Conservation (phyloP, 2,797 vertebrate genomes). For the Harpagifer antarcticus region DNA sequence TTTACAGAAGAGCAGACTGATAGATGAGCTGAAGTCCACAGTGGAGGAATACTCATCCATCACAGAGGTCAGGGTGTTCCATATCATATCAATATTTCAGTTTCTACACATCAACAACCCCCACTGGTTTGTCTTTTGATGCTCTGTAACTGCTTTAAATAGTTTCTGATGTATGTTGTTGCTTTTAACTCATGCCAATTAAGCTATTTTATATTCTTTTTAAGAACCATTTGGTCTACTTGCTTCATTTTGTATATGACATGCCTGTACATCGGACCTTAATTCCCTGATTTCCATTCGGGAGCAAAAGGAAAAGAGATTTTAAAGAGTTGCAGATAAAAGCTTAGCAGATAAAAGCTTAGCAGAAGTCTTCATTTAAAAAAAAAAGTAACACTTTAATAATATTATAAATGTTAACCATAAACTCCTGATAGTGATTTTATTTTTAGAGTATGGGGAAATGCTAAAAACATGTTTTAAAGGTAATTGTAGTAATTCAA, state of each 20-base stretch:
- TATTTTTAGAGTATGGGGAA: neutral
- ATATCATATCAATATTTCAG: neutral
- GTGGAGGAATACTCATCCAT: slow-evolving; percentile 88
- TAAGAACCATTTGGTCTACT: neutral
- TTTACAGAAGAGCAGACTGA: slow-evolving; percentile 86
- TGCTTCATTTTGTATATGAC: neutral
- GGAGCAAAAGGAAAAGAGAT: neutral
- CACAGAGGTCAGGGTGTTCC: slow-evolving; percentile 86
- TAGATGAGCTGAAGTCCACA: slow-evolving; percentile 87
- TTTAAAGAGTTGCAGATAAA: neutral
- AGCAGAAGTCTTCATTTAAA: neutral
- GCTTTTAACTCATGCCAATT: neutral
- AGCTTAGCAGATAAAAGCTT: neutral
- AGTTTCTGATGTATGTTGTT: neutral
- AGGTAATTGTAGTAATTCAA: neutral
- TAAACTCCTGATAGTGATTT: neutral
- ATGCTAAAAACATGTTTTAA: neutral
- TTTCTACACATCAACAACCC: neutral
- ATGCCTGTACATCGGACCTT: neutral
- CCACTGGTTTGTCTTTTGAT: neutral
- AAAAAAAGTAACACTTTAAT: neutral
- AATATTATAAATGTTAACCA: neutral
- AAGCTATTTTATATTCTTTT: neutral
- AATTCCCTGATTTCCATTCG: neutral
- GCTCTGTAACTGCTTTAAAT: neutral